A percentile compares a stretch with the other conserved stretches of the same genome.
phyloP scores from a whole-genome alignment of 64 coral and sea anemone species.

The Actinia equina region DNA sequence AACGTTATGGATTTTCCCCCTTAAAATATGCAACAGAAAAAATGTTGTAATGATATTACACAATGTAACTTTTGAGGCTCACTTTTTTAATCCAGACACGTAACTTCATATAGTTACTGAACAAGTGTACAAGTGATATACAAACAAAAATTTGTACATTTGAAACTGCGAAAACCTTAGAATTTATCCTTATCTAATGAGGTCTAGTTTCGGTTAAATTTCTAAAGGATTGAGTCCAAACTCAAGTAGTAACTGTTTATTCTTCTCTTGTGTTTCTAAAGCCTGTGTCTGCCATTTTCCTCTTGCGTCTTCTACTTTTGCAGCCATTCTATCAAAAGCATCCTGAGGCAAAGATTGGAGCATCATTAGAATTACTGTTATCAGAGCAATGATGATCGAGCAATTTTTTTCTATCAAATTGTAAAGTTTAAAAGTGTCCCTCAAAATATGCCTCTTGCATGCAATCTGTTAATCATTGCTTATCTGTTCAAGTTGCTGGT shows the following conservation, averaged over 20 bases:
- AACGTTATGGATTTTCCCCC: too few species aligned
- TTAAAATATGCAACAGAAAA: too few species aligned
- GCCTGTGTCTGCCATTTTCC: slow-evolving; percentile 87
- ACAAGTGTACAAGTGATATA: neutral
- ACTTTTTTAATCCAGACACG: too few species aligned
- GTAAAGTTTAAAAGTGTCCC: too few species aligned
- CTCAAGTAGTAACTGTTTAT: slow-evolving; percentile 86
- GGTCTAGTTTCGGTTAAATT: slow-evolving; percentile 39
- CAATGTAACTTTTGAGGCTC: too few species aligned
- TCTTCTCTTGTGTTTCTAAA: slow-evolving; percentile 80
- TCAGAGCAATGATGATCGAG: neutral
- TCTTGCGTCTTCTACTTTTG: slow-evolving; percentile 86
- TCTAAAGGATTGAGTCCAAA: slow-evolving; percentile 98
- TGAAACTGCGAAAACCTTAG: neutral
- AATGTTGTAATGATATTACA: too few species aligned
- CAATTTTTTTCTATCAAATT: too few species aligned
- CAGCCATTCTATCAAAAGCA: slow-evolving; percentile 82
- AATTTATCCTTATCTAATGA: neutral
- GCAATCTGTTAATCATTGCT: too few species aligned
- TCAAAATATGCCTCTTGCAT: too few species aligned
- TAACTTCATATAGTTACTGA: too few species aligned
- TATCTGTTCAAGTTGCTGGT: too few species aligned
- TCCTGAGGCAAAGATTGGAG: slow-evolving; percentile 43
- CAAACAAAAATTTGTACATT: neutral
- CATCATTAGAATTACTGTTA: neutral